These are phyloP conservation scores for Parasteatoda lunata DNA, from an alignment of 2,888 invertebrate species.

Conservation along the genomic window DNA sequence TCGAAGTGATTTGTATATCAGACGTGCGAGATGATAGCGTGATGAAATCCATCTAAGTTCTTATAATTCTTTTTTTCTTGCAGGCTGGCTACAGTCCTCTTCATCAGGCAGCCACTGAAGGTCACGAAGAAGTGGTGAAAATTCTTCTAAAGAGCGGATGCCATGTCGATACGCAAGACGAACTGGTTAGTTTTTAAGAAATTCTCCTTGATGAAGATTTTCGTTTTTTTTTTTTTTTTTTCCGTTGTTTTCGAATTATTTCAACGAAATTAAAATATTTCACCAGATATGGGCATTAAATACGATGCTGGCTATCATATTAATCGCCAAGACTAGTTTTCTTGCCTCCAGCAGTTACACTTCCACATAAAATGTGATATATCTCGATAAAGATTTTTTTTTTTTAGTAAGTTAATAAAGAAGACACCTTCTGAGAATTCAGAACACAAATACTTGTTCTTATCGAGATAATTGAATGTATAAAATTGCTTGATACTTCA, in stretches of 20 bases:
- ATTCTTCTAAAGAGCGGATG: slow-evolving; percentile 82
- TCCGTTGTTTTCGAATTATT: background rate
- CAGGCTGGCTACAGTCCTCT: slow-evolving; percentile 84
- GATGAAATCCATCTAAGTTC: slow-evolving; percentile 27
- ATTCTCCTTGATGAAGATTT: background rate
- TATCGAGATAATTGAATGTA: too few relatives aligned
- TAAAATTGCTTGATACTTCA: too few relatives aligned
- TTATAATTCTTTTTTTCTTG: slow-evolving; percentile 68
- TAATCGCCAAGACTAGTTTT: too few relatives aligned
- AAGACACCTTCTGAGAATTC: too few relatives aligned
- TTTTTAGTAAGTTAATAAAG: too few relatives aligned
- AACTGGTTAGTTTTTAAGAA: slow-evolving; percentile 78
- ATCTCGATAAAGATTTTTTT: too few relatives aligned
- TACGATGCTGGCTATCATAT: too few relatives aligned
- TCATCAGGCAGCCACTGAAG: slow-evolving; percentile 88
- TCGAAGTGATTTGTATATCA: slow-evolving; percentile 34
- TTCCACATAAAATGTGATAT: too few relatives aligned
- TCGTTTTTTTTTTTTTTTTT: background rate
- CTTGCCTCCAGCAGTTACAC: too few relatives aligned
- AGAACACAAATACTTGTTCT: too few relatives aligned
- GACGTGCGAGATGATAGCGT: slow-evolving; percentile 44
- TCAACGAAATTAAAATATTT: background rate
- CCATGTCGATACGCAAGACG: slow-evolving; percentile 83
- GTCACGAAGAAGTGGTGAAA: slow-evolving; percentile 84
- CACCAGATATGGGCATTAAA: background rate